Percentiles rank a stretch among this genome's conserved stretches.
Evolutionary conservation across 2,797 vertebrate species (phyloP).

Genomic region (Protosalanx chinensis): DNA sequence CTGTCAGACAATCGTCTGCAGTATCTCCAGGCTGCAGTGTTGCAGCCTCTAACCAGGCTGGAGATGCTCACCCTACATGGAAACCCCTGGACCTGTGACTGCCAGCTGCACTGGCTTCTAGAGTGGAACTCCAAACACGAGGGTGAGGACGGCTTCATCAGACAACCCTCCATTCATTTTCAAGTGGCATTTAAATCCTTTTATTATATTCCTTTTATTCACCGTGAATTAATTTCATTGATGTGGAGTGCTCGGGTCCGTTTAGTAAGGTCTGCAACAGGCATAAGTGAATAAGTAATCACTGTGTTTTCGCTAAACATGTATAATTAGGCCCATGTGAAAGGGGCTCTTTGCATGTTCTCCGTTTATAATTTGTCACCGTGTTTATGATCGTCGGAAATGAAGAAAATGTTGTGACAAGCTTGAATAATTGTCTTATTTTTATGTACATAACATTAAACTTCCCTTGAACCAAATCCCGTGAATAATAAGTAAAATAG

Average conservation of each 20-base stretch:
- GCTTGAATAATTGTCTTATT: not conserved
- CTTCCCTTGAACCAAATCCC: not conserved
- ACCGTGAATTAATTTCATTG: too few relatives aligned
- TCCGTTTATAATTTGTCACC: not conserved
- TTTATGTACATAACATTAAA: not conserved
- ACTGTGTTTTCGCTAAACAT: not conserved
- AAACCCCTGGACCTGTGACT: constrained; percentile 80
- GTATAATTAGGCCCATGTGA: not conserved
- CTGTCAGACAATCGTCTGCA: constrained; percentile 75
- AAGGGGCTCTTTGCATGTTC: not conserved
- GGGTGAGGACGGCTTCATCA: constrained; percentile 51
- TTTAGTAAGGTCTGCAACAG: not conserved
- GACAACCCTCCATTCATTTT: too few relatives aligned
- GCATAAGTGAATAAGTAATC: not conserved
- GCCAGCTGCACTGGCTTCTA: constrained; percentile 73
- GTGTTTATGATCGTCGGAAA: not conserved
- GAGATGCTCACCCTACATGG: constrained; percentile 74
- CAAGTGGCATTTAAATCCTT: too few relatives aligned
- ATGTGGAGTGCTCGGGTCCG: not conserved
- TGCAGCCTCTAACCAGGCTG: constrained; percentile 63
- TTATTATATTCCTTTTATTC: too few relatives aligned
- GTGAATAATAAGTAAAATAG: too few relatives aligned
- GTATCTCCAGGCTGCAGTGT: constrained; percentile 59
- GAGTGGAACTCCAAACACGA: constrained; percentile 71
- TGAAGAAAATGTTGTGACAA: constrained; percentile 1